Base-by-base conservation (phyloP, 2,888 invertebrate species). In the Cyrtodaria siliqua region DNA sequence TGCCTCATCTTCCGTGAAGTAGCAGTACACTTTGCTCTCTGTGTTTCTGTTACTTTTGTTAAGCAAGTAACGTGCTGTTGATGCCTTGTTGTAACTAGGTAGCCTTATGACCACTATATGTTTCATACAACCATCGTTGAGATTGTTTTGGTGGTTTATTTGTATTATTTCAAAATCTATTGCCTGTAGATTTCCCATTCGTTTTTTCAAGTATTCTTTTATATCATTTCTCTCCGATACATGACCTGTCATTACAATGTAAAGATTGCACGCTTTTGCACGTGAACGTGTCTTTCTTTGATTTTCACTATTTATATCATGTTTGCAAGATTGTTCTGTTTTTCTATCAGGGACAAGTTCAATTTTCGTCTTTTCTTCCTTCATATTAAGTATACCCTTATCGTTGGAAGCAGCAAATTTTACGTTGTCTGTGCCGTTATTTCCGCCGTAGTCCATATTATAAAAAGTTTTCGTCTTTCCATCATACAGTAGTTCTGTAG, bases 131-230 rank as follows among this genome's bases (percentile, higher is more conserved):
- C n/a, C 27, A 12, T 12, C 18, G 20, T 27, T 1, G n/a, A 24
- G 49, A 9, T 24, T n/a, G 20, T 14, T 6, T n/a, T 38, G 40
- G 9, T 26, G n/a, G 9, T n/a, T 20, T 26, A 40, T n/a, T 2
- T 18, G 44, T 27, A 20, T 55, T 2, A 50, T 24, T 20, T 57
- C 57, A 47, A 72, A 71, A 23, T 71, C 63, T 24, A 77, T 38
- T n/a, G 57, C 20, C 38, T 40, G 56, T 20, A 67, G 77, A 24
- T 68, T 67, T 20, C 68, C 68, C 77, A 77, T 77, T 27, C 77
- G 47, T n/a, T 72, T 38, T 6, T 26, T n/a, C 8, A 77, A 23
- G 23, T 62, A 77, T n/a, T 57, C 62, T 50, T 62, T 62, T 23
- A 76, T 18, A 18, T 63, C n/a, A 24, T 27, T 63, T 3, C 24